phyloP scores from a whole-genome alignment of 2,797 vertebrate genomes.

The Psittacula derbiana region DNA sequence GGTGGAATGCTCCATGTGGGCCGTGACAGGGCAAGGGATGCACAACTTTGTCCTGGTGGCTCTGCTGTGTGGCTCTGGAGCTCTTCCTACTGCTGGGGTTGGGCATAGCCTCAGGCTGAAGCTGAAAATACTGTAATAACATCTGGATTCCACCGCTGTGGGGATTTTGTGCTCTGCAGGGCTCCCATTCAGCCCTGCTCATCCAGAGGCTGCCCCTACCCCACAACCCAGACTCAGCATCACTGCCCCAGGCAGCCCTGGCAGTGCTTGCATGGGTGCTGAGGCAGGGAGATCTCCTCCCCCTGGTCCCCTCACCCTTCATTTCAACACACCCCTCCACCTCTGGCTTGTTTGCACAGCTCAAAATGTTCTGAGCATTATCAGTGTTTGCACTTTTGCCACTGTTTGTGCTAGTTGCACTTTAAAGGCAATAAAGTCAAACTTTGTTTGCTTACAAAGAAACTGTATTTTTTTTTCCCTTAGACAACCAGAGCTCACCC shows the following conservation, averaged over 20 bases:
- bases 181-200: background rate
- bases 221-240: background rate
- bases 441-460: conserved; percentile 27
- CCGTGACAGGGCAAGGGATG: background rate
- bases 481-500: background rate
- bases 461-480: background rate
- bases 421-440: conserved; percentile 54
- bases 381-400: conserved; percentile 66
- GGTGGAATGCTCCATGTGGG: background rate
- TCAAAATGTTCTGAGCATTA: conserved; percentile 36
- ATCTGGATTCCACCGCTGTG: background rate
- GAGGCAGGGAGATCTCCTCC: background rate
- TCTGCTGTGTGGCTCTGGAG: background rate
- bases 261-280: background rate
- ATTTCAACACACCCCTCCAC: conserved; percentile 42
- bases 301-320: background rate
- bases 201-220: background rate
- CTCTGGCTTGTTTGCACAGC: conserved; percentile 44
- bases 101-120: background rate
- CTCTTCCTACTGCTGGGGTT: background rate
- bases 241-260: accelerated
- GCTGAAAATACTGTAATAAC: background rate
- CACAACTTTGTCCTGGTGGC: accelerated
- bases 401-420: conserved; percentile 58
- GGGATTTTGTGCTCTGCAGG: background rate